A percentile compares a stretch with the other conserved stretches of the same genome.
phyloP scores from a whole-genome alignment of 2,888 invertebrate genomes.

The Imbricaverruca yamaguchii region DNA sequence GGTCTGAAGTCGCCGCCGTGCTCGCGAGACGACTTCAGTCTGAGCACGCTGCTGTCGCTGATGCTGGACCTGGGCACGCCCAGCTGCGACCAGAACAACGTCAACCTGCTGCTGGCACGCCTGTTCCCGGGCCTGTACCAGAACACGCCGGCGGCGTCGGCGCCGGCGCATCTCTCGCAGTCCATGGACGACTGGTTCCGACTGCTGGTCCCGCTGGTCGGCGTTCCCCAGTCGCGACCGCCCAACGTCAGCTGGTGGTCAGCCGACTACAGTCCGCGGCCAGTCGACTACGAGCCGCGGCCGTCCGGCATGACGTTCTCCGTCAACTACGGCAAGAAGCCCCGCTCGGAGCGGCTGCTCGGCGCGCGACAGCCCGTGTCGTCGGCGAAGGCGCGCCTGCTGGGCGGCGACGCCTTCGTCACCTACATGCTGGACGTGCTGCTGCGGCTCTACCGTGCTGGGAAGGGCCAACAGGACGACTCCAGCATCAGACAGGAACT shows the following conservation, averaged over 20 bases:
- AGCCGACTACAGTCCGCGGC: no score
- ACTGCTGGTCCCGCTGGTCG: not conserved
- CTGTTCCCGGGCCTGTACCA: slow-evolving; percentile 10
- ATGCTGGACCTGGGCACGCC: not conserved
- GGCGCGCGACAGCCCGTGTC: no score
- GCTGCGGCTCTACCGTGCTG: not conserved
- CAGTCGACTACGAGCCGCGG: no score
- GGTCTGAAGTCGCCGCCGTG: not conserved
- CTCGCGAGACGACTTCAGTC: not conserved
- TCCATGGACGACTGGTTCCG: not conserved
- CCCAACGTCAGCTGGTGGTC: no score
- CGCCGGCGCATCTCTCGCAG: not conserved
- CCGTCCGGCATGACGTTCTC: no score
- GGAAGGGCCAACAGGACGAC: not conserved
- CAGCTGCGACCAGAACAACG: not conserved
- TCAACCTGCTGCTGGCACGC: not conserved
- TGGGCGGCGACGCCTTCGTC: not conserved
- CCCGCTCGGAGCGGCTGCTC: no score
- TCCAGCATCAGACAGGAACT: not conserved
- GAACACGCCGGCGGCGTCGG: not conserved
- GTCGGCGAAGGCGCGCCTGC: not conserved
- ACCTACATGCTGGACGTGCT: not conserved
- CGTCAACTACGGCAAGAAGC: no score
- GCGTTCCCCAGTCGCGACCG: not conserved
- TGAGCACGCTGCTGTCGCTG: slow-evolving; percentile 11